Evolutionary conservation across 2,113 vertebrate genomes (phyloP), one percentile per base, ranked within the genome.

Genomic region (Dendropsophus ebraccatus): DNA sequence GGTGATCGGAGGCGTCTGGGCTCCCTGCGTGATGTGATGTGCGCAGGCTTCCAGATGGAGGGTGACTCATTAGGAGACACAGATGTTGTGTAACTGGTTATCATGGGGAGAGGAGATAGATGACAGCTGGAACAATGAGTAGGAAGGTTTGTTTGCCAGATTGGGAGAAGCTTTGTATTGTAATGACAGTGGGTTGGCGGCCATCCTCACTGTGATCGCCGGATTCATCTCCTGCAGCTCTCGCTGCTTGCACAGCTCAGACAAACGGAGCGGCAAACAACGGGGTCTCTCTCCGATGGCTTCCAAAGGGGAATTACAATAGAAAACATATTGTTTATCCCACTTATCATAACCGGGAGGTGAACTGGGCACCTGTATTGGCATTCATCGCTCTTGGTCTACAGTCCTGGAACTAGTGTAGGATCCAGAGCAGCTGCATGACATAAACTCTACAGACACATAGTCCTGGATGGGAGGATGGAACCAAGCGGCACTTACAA

Each of bases 11-110:
- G 10, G 1, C 47, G 41, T 19, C 19, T 9, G 4, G 3, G 41
- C 41, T 41, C 41, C 41, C 41, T 41, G 8, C 4, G 41, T 41
- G 41, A 41, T 45, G 21, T 37, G 13, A 41, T 41, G 35, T 41
- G 37, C 77, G 28, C 54, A 60, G 32, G n/a, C 32, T 16, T 80
- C 35, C 77, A 62, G 41, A 80, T 62, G 77, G 32, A 80, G 77
- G 30, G 60, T 62, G 77, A 80, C 54, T 80, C 77, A 60, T 80
- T 47, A 1, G 77, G 19, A 45, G 25, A 62, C 77, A 45, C 77
- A 80, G 77, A 41, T 80, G 77, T 62, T 79, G 54, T 25, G 32
- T 35, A 25, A 79, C 77, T 80, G 77, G 77, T 62, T 80, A 79
- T 56, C 76, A 37, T 23, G 32, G 32, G 76, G 76, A 79, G 32